These are phyloP conservation scores for Eubasilissa splendida DNA, from an alignment of 2,888 invertebrate genomes.

Conservation along the genomic window DNA sequence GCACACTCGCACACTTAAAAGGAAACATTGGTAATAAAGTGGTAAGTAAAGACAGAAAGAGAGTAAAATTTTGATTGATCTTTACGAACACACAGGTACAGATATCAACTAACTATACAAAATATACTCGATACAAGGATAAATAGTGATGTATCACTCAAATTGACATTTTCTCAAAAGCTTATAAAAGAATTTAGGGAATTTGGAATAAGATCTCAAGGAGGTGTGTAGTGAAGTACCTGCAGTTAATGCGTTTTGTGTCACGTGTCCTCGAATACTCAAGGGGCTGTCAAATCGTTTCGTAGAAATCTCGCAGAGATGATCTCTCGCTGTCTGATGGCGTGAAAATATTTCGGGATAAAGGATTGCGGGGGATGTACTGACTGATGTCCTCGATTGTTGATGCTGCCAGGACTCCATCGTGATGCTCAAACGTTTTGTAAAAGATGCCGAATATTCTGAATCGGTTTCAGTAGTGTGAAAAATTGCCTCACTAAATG, in stretches of 20 bases:
- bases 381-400: neutral
- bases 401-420: neutral
- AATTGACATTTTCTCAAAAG: no score
- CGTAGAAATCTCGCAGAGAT: neutral
- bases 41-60: no score
- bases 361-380: conserved; percentile 8
- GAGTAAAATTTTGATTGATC: no score
- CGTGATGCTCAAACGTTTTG: conserved; percentile 6
- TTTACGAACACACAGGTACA: no score
- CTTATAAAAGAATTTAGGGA: neutral
- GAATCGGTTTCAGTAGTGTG: no score
- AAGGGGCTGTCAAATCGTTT: conserved; percentile 12
- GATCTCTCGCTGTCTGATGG: conserved; percentile 32
- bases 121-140: no score
- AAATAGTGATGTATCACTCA: no score
- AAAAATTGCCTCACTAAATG: no score
- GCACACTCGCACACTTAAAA: no score
- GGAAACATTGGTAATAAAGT: no score
- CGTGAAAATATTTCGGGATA: conserved; percentile 16
- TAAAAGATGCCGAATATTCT: neutral
- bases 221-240: neutral
- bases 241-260: conserved; percentile 34
- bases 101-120: no score
- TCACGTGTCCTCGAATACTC: conserved; percentile 4
- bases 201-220: neutral